Percentiles rank a stretch among this genome's conserved stretches.
These are phyloP conservation scores for Balanococcus diminutus DNA, from an alignment of 2,888 invertebrate genomes.

Conservation along the genomic window DNA sequence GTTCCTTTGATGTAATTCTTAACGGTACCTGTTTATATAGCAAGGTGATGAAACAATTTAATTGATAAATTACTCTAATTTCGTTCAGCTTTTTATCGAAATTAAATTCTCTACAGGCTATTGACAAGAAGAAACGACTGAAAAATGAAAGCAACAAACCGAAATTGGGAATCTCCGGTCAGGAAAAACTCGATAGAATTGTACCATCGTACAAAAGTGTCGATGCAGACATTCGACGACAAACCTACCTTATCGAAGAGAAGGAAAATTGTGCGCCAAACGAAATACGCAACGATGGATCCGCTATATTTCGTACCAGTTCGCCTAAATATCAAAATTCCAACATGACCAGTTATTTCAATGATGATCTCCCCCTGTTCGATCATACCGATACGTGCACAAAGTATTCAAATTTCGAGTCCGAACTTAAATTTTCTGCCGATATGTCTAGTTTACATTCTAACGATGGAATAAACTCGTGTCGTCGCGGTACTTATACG, in stretches of 20 bases:
- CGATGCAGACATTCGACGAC: slow-evolving; percentile 34
- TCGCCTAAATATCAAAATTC: slow-evolving; percentile 38
- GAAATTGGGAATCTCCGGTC: background rate
- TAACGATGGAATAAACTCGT: background rate
- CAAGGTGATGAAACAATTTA: slow-evolving; percentile 20
- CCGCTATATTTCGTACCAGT: background rate
- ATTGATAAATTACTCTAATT: background rate
- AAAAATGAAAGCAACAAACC: slow-evolving; percentile 4
- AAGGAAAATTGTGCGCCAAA: slow-evolving; percentile 55
- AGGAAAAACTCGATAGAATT: background rate
- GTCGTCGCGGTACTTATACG: slow-evolving; percentile 42
- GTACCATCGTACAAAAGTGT: background rate
- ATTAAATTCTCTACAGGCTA: background rate
- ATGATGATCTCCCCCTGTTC: background rate
- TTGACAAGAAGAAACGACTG: background rate
- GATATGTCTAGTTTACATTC: slow-evolving; percentile 18
- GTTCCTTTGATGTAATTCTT: slow-evolving; percentile 47
- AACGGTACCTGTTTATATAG: slow-evolving; percentile 33
- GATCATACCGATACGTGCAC: slow-evolving; percentile 6
- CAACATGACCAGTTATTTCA: slow-evolving; percentile 15
- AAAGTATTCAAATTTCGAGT: slow-evolving; percentile 48
- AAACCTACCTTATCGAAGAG: slow-evolving; percentile 56
- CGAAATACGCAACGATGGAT: background rate
- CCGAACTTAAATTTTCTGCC: background rate
- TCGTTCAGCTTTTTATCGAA: background rate